Base-by-base conservation (phyloP, 2,113 vertebrate genomes). In the Oriolus oriolus region DNA sequence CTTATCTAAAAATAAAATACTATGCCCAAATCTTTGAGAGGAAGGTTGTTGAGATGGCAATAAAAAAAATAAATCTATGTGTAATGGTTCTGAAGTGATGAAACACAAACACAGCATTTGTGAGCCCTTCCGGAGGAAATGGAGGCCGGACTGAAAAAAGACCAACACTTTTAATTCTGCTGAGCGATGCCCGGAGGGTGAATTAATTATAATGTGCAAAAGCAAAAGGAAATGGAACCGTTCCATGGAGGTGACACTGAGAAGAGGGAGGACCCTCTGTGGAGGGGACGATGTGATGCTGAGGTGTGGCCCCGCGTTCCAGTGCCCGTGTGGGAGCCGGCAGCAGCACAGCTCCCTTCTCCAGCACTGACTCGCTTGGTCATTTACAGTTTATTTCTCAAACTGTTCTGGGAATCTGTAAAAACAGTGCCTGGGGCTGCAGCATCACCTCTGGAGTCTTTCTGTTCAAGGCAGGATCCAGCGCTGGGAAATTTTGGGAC, bases 1-100 rank as follows among this genome's bases (percentile, higher is more conserved):
- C 74, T 96, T 82, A 69, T n/a, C 93, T 95, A 95, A 95, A 95
- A 96, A 96, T 94, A 96, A 87, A 96, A 93, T 82, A 76, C 61
- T 61, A 89, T 94, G 65, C 44, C 92, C 79, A 92, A 92, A 64
- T 92, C 90, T 88, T 95, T 64, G 89, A 84, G 74, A 85, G 71
- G 77, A 96, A 96, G 76, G 74, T 49, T 6, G 9, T 26, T n/a
- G 85, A 92, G 79, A 71, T 7, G 41, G 79, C 13, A 30, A 59
- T 86, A n/a, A 92, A 84, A 84, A 88, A 45, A 61, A 54, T 42
- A 37, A 28, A 82, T 31, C 75, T 64, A 20, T 6, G 19, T 64
- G 56, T 50, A 63, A 80, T n/a, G 66, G 70, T 6, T 91, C 71
- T 44, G 80, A 84, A 91, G 83, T 9, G 11, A 49, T 26, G 87